These are phyloP conservation scores for Tetrax tetrax DNA, from an alignment of 2,113 vertebrate genomes.

Conservation along the genomic window DNA sequence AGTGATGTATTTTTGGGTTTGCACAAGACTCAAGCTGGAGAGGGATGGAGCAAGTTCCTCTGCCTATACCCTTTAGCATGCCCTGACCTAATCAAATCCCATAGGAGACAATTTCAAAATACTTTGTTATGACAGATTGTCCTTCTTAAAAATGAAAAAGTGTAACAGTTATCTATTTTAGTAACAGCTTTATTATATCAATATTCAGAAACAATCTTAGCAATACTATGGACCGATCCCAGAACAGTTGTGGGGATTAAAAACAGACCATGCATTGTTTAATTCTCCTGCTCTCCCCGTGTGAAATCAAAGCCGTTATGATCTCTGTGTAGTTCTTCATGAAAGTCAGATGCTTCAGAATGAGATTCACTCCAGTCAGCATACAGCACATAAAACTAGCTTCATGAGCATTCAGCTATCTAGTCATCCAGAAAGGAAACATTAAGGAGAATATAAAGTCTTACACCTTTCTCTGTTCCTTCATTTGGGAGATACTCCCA, in stretches of 20 bases:
- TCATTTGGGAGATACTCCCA: accelerated
- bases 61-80: neutral
- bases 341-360: neutral
- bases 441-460: neutral
- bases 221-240: neutral
- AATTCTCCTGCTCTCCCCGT: neutral
- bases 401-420: neutral
- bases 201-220: neutral
- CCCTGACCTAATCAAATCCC: neutral
- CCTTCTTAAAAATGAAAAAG: neutral
- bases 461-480: neutral
- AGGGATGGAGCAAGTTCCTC: neutral
- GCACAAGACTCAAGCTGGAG: neutral
- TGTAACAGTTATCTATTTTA: neutral
- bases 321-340: neutral
- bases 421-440: neutral
- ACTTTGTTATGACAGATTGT: neutral
- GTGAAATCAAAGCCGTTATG: neutral
- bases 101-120: neutral
- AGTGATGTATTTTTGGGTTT: neutral
- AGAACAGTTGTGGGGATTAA: neutral
- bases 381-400: neutral
- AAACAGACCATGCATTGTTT: neutral
- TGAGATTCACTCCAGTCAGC: neutral
- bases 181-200: neutral